Conservation (phyloP, 1,140 invertebrate species). For the Dendrolimus kikuchii region DNA sequence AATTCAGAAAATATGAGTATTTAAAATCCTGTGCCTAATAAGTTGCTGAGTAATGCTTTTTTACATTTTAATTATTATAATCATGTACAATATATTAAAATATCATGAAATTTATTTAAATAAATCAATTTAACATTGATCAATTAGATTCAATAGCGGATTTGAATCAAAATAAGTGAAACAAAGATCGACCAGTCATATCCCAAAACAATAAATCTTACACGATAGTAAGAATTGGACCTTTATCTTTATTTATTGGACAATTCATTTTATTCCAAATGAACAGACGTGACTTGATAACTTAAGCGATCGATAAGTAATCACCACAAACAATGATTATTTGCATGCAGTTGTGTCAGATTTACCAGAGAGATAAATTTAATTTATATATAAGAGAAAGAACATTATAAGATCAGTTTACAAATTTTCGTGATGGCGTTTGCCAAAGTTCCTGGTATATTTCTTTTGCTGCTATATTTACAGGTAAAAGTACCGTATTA, state of each 20-base stretch:
- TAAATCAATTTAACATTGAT: too few relatives aligned
- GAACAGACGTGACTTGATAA: constrained; percentile 17
- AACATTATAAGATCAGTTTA: constrained; percentile 20
- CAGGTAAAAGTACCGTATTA: constrained; percentile 22
- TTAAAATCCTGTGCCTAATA: too few relatives aligned
- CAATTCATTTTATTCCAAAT: constrained; percentile 9
- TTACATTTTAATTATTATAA: too few relatives aligned
- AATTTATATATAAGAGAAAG: constrained; percentile 32
- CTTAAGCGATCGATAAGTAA: constrained; percentile 21
- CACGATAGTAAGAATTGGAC: neutral
- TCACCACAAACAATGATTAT: constrained; percentile 18
- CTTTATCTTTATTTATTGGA: constrained; percentile 9
- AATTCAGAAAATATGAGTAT: too few relatives aligned
- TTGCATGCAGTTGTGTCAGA: constrained; percentile 23
- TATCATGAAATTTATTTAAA: too few relatives aligned
- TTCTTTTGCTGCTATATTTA: constrained; percentile 20
- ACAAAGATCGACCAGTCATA: neutral
- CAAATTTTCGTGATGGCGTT: constrained; percentile 32
- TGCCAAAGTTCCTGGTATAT: constrained; percentile 21
- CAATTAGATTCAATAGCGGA: too few relatives aligned
- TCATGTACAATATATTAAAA: too few relatives aligned
- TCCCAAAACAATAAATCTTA: neutral
- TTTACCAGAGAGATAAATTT: constrained; percentile 19
- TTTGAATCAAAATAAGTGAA: too few relatives aligned
- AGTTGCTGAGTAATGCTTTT: too few relatives aligned